These are phyloP conservation scores for Spinus olivaceus DNA, from an alignment of 2,797 vertebrate genomes.

Conservation along the genomic window DNA sequence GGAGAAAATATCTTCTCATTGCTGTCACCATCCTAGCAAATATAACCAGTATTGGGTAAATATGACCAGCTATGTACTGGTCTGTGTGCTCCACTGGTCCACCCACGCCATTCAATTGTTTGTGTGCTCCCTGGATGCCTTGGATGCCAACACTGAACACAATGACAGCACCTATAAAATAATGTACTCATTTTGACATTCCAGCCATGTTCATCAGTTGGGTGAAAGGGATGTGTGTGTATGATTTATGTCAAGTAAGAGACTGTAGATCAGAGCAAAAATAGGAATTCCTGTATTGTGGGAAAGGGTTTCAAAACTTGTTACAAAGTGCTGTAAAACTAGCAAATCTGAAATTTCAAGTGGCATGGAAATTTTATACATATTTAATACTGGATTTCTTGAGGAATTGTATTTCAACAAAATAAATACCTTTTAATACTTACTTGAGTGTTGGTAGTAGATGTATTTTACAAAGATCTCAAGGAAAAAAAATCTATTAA, in stretches of 20 bases:
- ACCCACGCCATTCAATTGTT: accelerated
- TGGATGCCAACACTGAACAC: background rate
- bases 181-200: background rate
- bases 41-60: background rate
- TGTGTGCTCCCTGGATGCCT: background rate
- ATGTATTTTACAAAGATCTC: background rate
- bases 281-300: background rate
- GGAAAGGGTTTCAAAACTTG: background rate
- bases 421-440: background rate
- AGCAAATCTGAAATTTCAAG: background rate
- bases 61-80: background rate
- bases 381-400: background rate
- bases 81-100: background rate
- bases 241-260: background rate
- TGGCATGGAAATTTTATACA: background rate
- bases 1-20: background rate
- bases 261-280: background rate
- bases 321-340: background rate
- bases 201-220: background rate
- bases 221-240: background rate
- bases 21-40: background rate
- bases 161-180: background rate
- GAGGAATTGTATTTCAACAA: background rate
- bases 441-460: background rate
- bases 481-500: background rate